These are phyloP conservation scores for Macquaria ambigua DNA, from an alignment of 2,113 vertebrate genomes.

Conservation along the genomic window DNA sequence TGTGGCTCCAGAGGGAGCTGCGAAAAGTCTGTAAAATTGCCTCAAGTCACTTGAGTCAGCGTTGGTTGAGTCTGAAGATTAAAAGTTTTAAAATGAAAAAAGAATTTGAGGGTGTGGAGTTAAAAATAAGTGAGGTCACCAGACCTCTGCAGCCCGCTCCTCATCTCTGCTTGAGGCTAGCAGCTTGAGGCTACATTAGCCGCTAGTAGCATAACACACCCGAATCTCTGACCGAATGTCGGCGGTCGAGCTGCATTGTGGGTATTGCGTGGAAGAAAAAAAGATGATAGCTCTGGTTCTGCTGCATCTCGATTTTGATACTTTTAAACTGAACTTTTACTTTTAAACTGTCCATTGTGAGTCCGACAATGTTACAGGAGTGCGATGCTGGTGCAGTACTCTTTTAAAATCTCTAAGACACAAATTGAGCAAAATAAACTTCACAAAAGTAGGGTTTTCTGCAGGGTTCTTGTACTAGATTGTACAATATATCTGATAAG, in stretches of 20 bases:
- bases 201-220: background rate
- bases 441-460: background rate
- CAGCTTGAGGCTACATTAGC: background rate
- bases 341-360: conserved; percentile 5
- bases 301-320: background rate
- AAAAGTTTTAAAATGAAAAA: background rate
- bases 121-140: background rate
- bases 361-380: background rate
- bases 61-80: too few relatives aligned
- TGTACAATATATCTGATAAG: background rate
- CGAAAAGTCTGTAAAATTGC: background rate
- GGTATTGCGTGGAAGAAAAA: background rate
- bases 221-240: background rate
- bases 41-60: background rate
- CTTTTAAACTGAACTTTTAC: background rate
- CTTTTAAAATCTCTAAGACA: too few relatives aligned
- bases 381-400: background rate
- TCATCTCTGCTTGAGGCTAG: background rate
- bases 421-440: background rate
- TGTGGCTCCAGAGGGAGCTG: background rate
- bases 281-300: too few relatives aligned
- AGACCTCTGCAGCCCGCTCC: background rate
- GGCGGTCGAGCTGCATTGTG: background rate
- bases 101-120: background rate
- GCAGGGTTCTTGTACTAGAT: background rate